A percentile compares a stretch with the other conserved stretches of the same genome.
Conservation (phyloP, 2,888 invertebrate species). For the Eupithecia tripunctaria region DNA sequence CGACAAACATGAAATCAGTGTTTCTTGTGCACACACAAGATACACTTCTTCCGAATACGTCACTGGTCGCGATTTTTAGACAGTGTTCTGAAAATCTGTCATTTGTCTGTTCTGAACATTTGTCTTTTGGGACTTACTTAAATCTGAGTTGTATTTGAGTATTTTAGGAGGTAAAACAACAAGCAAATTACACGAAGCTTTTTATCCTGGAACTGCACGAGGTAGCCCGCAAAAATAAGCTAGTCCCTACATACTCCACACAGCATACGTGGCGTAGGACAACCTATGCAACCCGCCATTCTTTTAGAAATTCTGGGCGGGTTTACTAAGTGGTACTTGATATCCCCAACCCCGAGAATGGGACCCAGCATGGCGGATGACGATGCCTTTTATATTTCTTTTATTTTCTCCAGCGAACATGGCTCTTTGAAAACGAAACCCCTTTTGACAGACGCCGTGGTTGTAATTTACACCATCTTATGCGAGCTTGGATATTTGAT, state of each 20-base stretch:
- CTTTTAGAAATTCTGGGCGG: constrained; percentile 74
- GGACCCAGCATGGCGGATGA: constrained; percentile 73
- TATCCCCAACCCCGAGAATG: constrained; percentile 77
- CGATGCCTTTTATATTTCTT: constrained; percentile 66
- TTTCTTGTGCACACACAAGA: no score
- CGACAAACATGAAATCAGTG: no score
- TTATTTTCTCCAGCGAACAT: constrained; percentile 49
- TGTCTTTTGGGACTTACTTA: no score
- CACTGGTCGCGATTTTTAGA: no score
- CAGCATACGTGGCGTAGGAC: constrained; percentile 14
- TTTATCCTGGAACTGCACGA: neutral
- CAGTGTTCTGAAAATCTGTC: no score
- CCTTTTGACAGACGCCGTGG: constrained; percentile 64
- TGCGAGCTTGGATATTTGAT: neutral
- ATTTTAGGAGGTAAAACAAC: no score
- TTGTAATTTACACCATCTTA: constrained; percentile 76
- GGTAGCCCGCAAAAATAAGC: neutral
- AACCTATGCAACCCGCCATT: constrained; percentile 61
- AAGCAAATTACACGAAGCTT: neutral
- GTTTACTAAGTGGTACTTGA: constrained; percentile 77
- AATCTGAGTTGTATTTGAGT: no score
- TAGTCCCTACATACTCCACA: neutral
- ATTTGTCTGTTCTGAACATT: no score
- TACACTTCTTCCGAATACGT: no score
- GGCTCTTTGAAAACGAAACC: constrained; percentile 77